Evolutionary conservation across 2,797 vertebrate species (phyloP), one percentile per base, ranked within the genome.

Genomic region (Australoheros facetus): DNA sequence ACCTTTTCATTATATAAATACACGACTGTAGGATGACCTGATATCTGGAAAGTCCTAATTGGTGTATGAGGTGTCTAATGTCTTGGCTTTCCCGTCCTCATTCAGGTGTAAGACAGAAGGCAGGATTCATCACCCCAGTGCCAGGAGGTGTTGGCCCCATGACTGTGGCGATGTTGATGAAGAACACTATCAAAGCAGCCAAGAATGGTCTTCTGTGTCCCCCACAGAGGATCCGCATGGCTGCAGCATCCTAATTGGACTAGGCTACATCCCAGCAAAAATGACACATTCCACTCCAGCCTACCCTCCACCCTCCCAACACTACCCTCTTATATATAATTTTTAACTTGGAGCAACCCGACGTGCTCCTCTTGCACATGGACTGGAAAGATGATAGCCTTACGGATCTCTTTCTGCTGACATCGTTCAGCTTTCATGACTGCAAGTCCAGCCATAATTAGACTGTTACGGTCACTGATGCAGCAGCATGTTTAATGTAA

Each of bases 151-250:
- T 99, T 1, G 98, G 98, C 39, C 98, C 98, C 79, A 98, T 99
- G 98, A 99, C 98, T 0, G 98, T 99, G 62, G 98, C 97, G 2
- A 99, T 99, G 98, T 96, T 99, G 4, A 99, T 99, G 98, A 99
- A 98, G 89, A 99, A 99, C 90, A 99, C 98, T 10, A 95, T 99
- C 83, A 99, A 98, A 3, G 98, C 98, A 1, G 97, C 98, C 3
- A 98, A 98, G 93, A 98, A 96, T 28, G 72, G 97, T 53, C 91
- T 97, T 78, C 93, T 94, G 37, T 92, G 82, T 28, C 93, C 94
- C 2, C 90, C 94, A 14, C 94, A 95, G 87, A 92, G 91, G 72
- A 78, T 96, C 72, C 92, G 92, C 74, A 92, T 96, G 93, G 95
- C 92, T 1, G 95, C 94, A 12, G 91, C 90, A 1, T 96, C 95